These are phyloP conservation scores for Brachionus koreanus DNA, from an alignment of 1,140 invertebrate species.

Conservation along the genomic window DNA sequence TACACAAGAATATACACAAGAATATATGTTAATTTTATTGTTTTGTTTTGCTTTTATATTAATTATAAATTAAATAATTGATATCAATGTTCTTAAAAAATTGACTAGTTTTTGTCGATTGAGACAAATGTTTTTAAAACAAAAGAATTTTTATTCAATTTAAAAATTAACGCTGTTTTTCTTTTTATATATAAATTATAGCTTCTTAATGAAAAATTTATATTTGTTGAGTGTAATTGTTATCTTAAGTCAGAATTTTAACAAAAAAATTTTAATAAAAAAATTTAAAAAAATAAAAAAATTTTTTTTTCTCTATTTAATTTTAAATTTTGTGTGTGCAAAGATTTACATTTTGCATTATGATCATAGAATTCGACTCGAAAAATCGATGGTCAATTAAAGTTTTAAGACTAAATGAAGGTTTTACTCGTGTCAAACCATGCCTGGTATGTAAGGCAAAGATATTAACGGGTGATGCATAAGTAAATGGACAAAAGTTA, in stretches of 20 bases:
- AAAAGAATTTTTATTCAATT: not conserved
- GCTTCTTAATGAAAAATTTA: not conserved
- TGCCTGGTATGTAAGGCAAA: too few relatives aligned
- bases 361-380: too few relatives aligned
- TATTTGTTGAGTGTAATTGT: constrained; percentile 28
- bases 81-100: constrained; percentile 11
- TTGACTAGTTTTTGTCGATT: not conserved
- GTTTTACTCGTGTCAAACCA: too few relatives aligned
- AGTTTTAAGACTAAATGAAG: too few relatives aligned
- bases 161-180: not conserved
- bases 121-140: not conserved
- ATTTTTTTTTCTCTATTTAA: too few relatives aligned
- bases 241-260: not conserved
- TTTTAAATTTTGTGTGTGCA: too few relatives aligned
- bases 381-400: too few relatives aligned
- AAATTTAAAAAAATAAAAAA: too few relatives aligned
- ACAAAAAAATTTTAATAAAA: not conserved
- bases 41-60: not conserved
- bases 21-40: not conserved
- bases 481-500: too few relatives aligned
- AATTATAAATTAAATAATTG: not conserved
- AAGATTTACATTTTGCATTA: too few relatives aligned
- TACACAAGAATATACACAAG: too few relatives aligned
- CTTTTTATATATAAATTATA: not conserved
- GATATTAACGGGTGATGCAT: too few relatives aligned